Percentiles rank a stretch among this genome's conserved stretches.
phyloP scores from a whole-genome alignment of 2,113 vertebrate genomes.

The Saccopteryx leptura region DNA sequence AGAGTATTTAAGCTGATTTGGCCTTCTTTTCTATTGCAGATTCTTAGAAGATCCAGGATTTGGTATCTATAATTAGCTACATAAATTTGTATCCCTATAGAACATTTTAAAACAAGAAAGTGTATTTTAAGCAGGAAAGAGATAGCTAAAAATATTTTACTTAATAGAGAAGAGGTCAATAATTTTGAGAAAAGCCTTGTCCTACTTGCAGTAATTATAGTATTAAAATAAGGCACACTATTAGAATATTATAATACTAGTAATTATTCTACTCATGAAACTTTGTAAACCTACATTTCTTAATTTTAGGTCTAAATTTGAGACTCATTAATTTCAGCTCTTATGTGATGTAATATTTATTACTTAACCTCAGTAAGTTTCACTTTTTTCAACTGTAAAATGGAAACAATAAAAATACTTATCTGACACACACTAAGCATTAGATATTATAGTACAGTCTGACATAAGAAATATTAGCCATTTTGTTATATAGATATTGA shows the following conservation, averaged over 20 bases:
- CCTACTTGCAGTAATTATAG: neutral
- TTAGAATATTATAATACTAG: neutral
- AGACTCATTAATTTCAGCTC: conserved; percentile 5
- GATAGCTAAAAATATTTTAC: conserved; percentile 28
- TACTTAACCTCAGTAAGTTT: neutral
- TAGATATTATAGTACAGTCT: neutral
- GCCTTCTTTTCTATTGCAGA: neutral
- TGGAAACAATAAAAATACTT: neutral
- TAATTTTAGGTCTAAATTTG: conserved; percentile 1
- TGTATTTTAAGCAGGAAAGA: conserved; percentile 41
- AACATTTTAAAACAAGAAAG: neutral
- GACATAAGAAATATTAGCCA: neutral
- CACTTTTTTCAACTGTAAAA: neutral
- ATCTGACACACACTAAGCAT: neutral
- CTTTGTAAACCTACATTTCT: neutral
- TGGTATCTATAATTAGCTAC: neutral
- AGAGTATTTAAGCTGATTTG: neutral
- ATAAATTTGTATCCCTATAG: neutral
- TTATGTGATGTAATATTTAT: neutral
- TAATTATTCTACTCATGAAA: neutral
- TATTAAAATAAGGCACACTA: neutral
- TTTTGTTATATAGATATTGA: neutral
- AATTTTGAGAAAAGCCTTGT: neutral
- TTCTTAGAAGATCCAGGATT: neutral
- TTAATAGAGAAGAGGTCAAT: conserved; percentile 35